Evolutionary conservation across 2,888 invertebrate species (phyloP).

Genomic region (Pocota personata): DNA sequence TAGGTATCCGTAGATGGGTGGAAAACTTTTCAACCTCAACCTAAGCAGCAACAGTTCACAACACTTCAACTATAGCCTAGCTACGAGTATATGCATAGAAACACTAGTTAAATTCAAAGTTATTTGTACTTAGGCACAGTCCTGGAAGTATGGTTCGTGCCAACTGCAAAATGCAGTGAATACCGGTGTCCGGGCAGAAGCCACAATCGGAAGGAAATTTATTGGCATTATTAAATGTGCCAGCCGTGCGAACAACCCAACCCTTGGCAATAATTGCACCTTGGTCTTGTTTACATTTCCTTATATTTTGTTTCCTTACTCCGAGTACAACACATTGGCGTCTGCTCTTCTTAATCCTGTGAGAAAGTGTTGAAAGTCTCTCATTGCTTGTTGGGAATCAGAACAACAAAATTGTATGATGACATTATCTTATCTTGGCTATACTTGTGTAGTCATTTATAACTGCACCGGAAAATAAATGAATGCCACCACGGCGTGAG

Average conservation of each 20-base stretch:
- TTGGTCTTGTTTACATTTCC: constrained; percentile 48
- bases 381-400: constrained; percentile 7
- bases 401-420: neutral
- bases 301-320: constrained; percentile 7
- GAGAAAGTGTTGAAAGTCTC: neutral
- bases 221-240: constrained; percentile 58
- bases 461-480: neutral
- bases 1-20: neutral
- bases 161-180: constrained; percentile 11
- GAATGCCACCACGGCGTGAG: neutral
- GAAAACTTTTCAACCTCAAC: neutral
- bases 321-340: neutral
- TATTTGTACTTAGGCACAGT: constrained; percentile 50
- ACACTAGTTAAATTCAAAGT: constrained; percentile 39
- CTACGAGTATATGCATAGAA: neutral
- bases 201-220: constrained; percentile 65
- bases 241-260: constrained; percentile 44
- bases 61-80: neutral
- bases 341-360: neutral
- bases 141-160: constrained; percentile 12
- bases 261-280: constrained; percentile 45
- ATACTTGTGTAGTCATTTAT: constrained; percentile 11
- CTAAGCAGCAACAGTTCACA: constrained; percentile 28
- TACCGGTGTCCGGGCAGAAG: constrained; percentile 7
- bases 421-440: constrained; percentile 26